Evolutionary conservation across 2,888 invertebrate genomes (phyloP), one percentile per base, ranked within the genome.

Genomic region (Machimus rusticus): DNA sequence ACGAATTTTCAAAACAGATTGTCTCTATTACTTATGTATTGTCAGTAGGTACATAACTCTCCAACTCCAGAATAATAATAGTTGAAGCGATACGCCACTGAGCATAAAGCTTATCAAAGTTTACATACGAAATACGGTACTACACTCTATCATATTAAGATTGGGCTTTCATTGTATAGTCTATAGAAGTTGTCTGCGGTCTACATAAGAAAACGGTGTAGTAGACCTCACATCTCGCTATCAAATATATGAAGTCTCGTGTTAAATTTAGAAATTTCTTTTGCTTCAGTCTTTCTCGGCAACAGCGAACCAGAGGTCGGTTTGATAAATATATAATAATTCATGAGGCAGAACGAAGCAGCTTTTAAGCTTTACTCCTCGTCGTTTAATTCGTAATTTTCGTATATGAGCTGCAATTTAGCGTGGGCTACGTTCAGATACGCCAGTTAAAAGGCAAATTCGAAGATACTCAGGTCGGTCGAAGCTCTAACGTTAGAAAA

Each of bases 201-300:
- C 85, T 34, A 43, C 85, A 87, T 76, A 84, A 77, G 87, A 74
- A 46, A 85, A 31, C 46, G 39, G 43, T 85, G 85, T 85, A 74
- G 85, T 85, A 85, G 74, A 81, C 81, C 28, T 28, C 79, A 46
- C 43, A 28, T 79, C 79, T 57, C 74, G 88, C 76, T 88, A 88
- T 87, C 87, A 88, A 16, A 14, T 46, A 88, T 88, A 88, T 87
- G 86, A 87, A 84, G 88, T 88, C 89, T 89, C 89, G 89, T 90
- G 91, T 91, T 91, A 91, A 91, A 90, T 91, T 91, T 91, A 91
- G 91, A 91, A 91, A 91, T 90, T 90, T 90, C 90, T 90, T 92
- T 91, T 90, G 90, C 91, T 91, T 92, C 76, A 87, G 87, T 87
- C 87, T 87, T 87, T 87, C 87, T 87, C 90, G 91, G 91, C 90